A percentile compares a stretch with the other conserved stretches of the same genome.
These are phyloP conservation scores for Cyphomyrus discorhynchus DNA, from an alignment of 2,113 vertebrate genomes.

Conservation along the genomic window DNA sequence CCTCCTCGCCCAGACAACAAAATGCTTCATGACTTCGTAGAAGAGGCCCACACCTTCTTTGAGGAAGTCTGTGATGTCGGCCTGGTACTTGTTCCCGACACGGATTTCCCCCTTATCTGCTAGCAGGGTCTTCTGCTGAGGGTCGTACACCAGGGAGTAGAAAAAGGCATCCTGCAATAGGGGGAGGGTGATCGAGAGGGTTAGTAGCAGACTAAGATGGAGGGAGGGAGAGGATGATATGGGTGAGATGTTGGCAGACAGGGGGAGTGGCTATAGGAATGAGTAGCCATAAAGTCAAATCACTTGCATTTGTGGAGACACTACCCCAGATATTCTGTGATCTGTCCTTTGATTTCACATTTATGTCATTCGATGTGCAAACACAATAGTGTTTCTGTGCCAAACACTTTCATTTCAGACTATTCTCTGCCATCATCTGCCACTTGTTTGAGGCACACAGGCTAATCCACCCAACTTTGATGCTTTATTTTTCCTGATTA, in stretches of 20 bases:
- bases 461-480: background rate
- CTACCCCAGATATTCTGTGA: background rate
- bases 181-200: background rate
- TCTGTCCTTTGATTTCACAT: background rate
- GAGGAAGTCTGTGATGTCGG: conserved; percentile 88
- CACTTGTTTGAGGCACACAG: background rate
- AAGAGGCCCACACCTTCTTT: conserved; percentile 68
- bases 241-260: background rate
- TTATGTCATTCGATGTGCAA: background rate
- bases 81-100: conserved; percentile 93
- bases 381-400: background rate
- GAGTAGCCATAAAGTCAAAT: background rate
- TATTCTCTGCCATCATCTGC: background rate
- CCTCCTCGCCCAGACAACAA: background rate
- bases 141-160: conserved; percentile 96
- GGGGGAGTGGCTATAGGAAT: background rate
- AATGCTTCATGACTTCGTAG: background rate
- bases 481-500: background rate
- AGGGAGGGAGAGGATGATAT: background rate
- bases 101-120: conserved; percentile 98
- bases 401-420: background rate
- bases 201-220: background rate
- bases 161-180: conserved; percentile 87
- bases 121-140: conserved; percentile 92
- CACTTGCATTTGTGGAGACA: background rate